Percentiles rank a stretch among this genome's conserved stretches.
Conservation (phyloP, 2,797 vertebrate species). For the Sebastes iracundus region DNA sequence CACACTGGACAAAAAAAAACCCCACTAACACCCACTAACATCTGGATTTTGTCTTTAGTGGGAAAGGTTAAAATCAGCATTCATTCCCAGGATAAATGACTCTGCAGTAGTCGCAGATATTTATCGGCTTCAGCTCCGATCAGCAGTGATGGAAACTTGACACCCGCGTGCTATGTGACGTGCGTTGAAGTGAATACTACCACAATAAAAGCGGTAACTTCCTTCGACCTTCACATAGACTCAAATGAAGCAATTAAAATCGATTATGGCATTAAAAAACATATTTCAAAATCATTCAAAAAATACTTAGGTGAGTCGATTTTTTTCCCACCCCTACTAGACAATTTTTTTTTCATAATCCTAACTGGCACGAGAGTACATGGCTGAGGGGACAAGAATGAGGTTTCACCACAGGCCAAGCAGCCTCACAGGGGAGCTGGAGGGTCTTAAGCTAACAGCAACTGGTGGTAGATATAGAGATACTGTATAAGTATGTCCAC, state of each 20-base stretch:
- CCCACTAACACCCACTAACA: background rate
- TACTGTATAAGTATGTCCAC: background rate
- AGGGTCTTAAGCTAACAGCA: background rate
- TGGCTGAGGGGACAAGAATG: background rate
- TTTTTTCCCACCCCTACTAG: no score
- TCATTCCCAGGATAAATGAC: background rate
- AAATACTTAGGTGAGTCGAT: no score
- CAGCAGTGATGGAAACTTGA: background rate
- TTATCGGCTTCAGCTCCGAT: background rate
- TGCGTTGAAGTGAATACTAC: no score
- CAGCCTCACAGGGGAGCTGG: background rate
- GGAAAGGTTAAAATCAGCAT: background rate
- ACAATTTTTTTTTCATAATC: background rate
- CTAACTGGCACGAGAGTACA: background rate
- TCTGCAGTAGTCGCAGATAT: background rate
- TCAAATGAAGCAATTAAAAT: no score
- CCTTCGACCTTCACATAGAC: no score
- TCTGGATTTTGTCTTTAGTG: background rate
- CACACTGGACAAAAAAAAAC: background rate
- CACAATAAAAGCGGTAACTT: no score
- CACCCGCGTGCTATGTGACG: rapidly evolving
- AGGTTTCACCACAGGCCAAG: background rate
- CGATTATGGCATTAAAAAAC: no score
- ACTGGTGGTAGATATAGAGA: background rate
- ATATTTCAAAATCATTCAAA: rapidly evolving